Conservation (phyloP, 1,140 invertebrate genomes). For the Prorops nasuta region DNA sequence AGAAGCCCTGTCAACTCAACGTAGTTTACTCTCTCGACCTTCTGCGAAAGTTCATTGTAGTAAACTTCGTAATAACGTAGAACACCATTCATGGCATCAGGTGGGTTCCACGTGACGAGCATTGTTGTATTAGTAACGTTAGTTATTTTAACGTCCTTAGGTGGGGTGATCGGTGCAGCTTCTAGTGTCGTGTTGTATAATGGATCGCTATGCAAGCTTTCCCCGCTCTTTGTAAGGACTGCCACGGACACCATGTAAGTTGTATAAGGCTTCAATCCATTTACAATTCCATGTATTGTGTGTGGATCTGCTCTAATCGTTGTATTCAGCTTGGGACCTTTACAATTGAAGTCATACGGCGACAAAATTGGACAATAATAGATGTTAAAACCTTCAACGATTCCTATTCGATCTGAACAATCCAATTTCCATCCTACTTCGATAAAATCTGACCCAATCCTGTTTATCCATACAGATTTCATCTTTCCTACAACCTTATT, state of each 20-base stretch:
- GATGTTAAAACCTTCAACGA: slow-evolving; percentile 66
- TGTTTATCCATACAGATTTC: slow-evolving; percentile 63
- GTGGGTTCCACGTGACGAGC: slow-evolving; percentile 68
- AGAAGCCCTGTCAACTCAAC: slow-evolving; percentile 23
- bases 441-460: slow-evolving; percentile 60
- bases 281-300: slow-evolving; percentile 45
- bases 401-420: slow-evolving; percentile 67
- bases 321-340: slow-evolving; percentile 47
- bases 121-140: slow-evolving; percentile 69
- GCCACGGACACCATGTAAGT: slow-evolving; percentile 74
- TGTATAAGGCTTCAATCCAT: slow-evolving; percentile 70
- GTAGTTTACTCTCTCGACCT: slow-evolving; percentile 33
- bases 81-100: slow-evolving; percentile 70
- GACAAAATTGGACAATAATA: slow-evolving; percentile 66
- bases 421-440: slow-evolving; percentile 70
- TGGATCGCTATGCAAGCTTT: slow-evolving; percentile 69
- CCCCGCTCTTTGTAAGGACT: slow-evolving; percentile 70
- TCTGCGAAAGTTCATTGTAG: slow-evolving; percentile 37
- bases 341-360: slow-evolving; percentile 55
- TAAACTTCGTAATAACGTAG: slow-evolving; percentile 70
- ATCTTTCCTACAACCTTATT: slow-evolving; percentile 67
- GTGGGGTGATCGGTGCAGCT: slow-evolving; percentile 63
- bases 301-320: slow-evolving; percentile 54
- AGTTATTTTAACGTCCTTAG: slow-evolving; percentile 57
- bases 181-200: slow-evolving; percentile 72